Base-by-base conservation (phyloP, 2,113 vertebrate genomes). In the Eleginops maclovinus region DNA sequence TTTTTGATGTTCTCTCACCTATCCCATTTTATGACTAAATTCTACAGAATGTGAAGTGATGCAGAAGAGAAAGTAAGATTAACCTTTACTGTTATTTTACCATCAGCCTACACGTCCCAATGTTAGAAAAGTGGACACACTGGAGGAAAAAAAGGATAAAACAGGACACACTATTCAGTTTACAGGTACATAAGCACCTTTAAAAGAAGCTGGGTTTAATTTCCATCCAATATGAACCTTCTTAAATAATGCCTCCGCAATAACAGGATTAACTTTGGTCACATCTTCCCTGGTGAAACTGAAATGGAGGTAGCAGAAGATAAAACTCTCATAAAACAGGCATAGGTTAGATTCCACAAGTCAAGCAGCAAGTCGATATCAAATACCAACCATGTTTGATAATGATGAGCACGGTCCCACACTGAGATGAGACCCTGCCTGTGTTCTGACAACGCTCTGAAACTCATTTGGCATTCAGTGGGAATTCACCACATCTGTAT, bases 1-100 rank as follows among this genome's bases (percentile, higher is more conserved):
- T 84, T 91, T 88, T 64, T 79, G 79, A 90, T 66, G 76, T 86
- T 89, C 69, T 87, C 31, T 36, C 31, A 36, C 31, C 31, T 8
- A 36, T 36, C 56, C 55, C 21, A 22, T 60, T 62, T 68, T 24
- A 43, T 46, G 26, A 28, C 47, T 62, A 46, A 54, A 56, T 44
- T 22, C 40, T 61, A 40, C 40, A 75, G 71, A 62, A 24, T 24
- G 15, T 26, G 41, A 11, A 63, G 22, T 63, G 22, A 26, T 46
- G 46, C 22, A 16, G 17, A 64, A 26, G 21, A 6, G 31, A 70
- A 43, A 22, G 9, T 49, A 26, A 64, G 41, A 51, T 50, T 43
- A 17, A 53, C 0, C 43, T 44, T 1, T 15, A n/a, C 15, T 9
- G 9, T 26, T 10, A 15, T 49, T 8, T 12, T 49, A 47, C 47